Percentiles rank a stretch among this genome's conserved stretches.
These are phyloP conservation scores for Penelope pileata DNA, from an alignment of 2,113 vertebrate species.

Conservation along the genomic window DNA sequence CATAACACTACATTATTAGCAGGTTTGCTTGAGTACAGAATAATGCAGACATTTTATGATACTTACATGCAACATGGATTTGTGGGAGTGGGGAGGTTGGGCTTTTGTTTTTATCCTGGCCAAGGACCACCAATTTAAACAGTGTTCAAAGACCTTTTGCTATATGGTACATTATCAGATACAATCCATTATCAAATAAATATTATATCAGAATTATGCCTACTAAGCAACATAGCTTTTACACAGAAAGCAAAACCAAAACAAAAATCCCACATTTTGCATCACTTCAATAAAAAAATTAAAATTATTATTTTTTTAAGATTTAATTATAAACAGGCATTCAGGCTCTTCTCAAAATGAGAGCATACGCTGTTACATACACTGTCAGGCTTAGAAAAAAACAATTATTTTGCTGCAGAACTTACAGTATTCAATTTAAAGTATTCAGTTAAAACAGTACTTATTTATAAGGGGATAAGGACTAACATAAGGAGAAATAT, in stretches of 20 bases:
- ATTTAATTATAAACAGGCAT: background rate
- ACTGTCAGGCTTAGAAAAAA: background rate
- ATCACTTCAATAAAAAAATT: background rate
- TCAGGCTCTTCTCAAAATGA: background rate
- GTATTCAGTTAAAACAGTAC: background rate
- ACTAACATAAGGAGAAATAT: background rate
- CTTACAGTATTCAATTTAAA: background rate
- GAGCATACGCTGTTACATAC: background rate
- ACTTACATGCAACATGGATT: background rate
- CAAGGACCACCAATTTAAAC: background rate
- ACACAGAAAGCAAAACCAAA: background rate
- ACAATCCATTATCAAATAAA: background rate
- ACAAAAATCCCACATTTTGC: background rate
- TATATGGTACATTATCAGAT: background rate
- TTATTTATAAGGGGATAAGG: background rate
- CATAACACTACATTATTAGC: background rate
- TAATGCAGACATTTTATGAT: background rate
- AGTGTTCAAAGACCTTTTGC: background rate
- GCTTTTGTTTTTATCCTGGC: background rate
- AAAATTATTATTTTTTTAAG: background rate
- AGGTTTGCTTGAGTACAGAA: background rate
- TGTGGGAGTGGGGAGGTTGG: background rate
- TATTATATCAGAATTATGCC: background rate
- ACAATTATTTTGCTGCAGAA: background rate
- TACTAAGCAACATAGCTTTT: background rate